Conservation (phyloP, 2,888 invertebrate genomes). For the Drosophila kokeensis region DNA sequence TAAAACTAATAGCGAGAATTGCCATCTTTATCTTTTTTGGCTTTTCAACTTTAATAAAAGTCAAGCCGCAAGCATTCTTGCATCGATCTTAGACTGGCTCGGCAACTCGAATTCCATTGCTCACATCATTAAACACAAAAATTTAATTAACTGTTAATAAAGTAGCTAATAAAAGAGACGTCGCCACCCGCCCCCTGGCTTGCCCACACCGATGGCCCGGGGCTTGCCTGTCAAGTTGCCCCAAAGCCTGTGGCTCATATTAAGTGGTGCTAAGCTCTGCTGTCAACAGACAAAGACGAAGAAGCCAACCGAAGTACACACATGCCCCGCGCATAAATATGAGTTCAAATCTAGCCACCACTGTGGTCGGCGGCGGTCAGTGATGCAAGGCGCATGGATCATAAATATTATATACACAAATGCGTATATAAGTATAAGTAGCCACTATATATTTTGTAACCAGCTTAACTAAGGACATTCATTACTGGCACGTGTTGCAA, state of each 20-base stretch:
- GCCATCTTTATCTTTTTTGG: constrained; percentile 14
- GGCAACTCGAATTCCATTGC: constrained; percentile 21
- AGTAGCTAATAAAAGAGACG: constrained; percentile 67
- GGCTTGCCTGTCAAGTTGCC: constrained; percentile 64
- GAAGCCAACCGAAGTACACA: neutral
- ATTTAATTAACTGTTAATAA: constrained; percentile 80
- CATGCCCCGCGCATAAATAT: constrained; percentile 9
- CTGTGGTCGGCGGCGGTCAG: constrained; percentile 2
- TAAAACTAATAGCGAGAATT: constrained; percentile 1
- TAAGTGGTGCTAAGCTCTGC: constrained; percentile 73
- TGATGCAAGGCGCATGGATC: constrained; percentile 34
- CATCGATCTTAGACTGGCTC: constrained; percentile 23
- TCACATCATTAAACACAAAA: constrained; percentile 75
- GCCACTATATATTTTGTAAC: constrained; percentile 22
- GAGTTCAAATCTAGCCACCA: constrained; percentile 11
- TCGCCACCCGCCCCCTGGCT: constrained; percentile 1
- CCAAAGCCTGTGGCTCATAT: constrained; percentile 67
- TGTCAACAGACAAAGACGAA: constrained; percentile 53
- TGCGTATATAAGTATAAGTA: constrained; percentile 1
- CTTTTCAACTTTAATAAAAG: constrained; percentile 53
- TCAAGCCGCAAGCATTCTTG: constrained; percentile 68
- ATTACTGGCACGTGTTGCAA: constrained; percentile 26
- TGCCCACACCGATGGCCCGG: neutral
- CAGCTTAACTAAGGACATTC: constrained; percentile 14
- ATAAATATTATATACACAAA: constrained; percentile 54